Percentiles rank a stretch among this genome's conserved stretches.
These are phyloP conservation scores for Megamerina dolium DNA, from an alignment of 2,888 invertebrate species.

Conservation along the genomic window DNA sequence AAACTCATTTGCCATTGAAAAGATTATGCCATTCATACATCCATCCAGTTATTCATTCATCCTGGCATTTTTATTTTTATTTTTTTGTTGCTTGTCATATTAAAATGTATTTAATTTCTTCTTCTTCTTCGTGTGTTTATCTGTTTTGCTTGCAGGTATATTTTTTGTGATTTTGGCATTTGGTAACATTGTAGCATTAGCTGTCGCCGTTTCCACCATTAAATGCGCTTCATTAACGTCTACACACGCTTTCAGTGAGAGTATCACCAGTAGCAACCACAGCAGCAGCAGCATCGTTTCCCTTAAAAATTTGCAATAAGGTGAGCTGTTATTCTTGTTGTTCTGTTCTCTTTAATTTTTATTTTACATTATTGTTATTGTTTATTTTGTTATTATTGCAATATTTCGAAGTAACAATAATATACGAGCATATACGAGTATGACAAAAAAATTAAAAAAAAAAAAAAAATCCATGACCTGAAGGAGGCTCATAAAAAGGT, in stretches of 20 bases:
- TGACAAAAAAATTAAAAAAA: neutral
- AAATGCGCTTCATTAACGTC: slow-evolving; percentile 13
- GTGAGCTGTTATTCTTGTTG: slow-evolving; percentile 6
- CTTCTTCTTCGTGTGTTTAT: too few species aligned
- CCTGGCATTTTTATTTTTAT: neutral
- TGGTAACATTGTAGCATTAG: slow-evolving; percentile 14
- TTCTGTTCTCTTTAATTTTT: neutral
- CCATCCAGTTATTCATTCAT: too few species aligned
- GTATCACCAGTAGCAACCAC: neutral
- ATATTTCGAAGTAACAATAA: neutral
- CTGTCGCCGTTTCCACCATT: neutral
- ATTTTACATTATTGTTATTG: neutral
- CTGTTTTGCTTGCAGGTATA: slow-evolving; percentile 16
- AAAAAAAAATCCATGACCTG: too few species aligned
- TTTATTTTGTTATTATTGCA: neutral
- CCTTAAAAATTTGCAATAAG: slow-evolving; percentile 7
- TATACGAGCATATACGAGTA: neutral
- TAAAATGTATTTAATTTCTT: too few species aligned
- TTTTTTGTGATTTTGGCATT: neutral
- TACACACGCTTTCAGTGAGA: too few species aligned
- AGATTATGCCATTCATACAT: too few species aligned
- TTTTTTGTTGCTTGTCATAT: too few species aligned
- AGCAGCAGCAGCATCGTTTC: neutral
- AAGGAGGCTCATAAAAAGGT: too few species aligned
- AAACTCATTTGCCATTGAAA: too few species aligned